phyloP scores from a whole-genome alignment of 2,888 invertebrate genomes.

The Neuroscelio doddi region DNA sequence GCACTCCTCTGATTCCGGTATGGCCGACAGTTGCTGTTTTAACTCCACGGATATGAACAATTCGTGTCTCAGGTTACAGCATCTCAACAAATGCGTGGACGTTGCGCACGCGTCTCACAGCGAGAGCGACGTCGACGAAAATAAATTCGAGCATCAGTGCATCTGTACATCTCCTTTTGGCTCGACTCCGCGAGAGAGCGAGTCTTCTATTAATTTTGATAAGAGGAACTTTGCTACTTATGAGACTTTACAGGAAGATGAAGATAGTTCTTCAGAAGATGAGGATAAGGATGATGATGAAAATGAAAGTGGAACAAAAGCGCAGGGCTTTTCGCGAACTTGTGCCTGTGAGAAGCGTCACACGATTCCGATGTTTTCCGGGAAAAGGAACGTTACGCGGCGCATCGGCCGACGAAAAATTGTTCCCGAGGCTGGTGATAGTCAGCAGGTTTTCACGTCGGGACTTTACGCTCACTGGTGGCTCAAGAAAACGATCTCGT shows the following conservation, averaged over 20 bases:
- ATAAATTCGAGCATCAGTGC: slow-evolving; percentile 80
- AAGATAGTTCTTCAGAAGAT: slow-evolving; percentile 5
- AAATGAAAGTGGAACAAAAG: slow-evolving; percentile 8
- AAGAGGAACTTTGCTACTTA: slow-evolving; percentile 2
- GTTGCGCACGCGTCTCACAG: slow-evolving; percentile 52
- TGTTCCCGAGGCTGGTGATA: slow-evolving; percentile 38
- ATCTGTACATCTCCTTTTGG: slow-evolving; percentile 83
- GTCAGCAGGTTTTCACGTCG: slow-evolving; percentile 80
- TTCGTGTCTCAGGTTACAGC: slow-evolving; percentile 57
- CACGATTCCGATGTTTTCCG: slow-evolving; percentile 58
- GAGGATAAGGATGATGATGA: slow-evolving; percentile 14
- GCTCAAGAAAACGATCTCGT: slow-evolving; percentile 88
- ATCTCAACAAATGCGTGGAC: slow-evolving; percentile 46
- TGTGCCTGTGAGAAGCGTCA: too few species aligned
- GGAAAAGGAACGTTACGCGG: slow-evolving; percentile 31
- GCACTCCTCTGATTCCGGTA: slow-evolving; percentile 84
- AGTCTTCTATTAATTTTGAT: slow-evolving; percentile 71
- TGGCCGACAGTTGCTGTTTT: slow-evolving; percentile 83
- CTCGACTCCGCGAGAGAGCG: slow-evolving; percentile 81
- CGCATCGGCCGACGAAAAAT: slow-evolving; percentile 14
- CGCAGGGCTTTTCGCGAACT: neutral
- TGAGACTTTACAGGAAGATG: neutral
- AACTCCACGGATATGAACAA: slow-evolving; percentile 61
- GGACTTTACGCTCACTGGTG: slow-evolving; percentile 94
- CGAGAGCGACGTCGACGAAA: slow-evolving; percentile 68